These are phyloP conservation scores for Prionailurus bengalensis DNA, from an alignment of 2,113 vertebrate species.

Conservation along the genomic window DNA sequence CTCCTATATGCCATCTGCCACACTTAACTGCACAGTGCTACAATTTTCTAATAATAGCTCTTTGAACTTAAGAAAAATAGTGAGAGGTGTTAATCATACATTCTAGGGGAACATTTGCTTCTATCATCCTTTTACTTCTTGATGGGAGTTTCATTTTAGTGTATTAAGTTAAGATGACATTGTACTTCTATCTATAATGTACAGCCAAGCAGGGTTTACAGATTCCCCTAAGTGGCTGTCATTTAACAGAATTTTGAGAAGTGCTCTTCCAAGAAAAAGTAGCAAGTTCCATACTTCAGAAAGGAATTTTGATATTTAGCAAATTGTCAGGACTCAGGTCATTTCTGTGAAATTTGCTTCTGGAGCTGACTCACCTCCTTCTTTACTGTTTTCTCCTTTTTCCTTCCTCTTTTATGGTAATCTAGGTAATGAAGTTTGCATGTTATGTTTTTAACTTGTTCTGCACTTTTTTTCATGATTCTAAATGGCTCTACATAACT, in stretches of 20 bases:
- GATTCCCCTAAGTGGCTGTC: not conserved
- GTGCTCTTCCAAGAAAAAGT: not conserved
- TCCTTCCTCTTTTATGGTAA: not conserved
- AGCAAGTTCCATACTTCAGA: not conserved
- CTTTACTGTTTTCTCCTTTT: not conserved
- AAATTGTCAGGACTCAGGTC: not conserved
- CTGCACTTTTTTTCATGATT: not conserved
- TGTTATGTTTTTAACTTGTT: not conserved
- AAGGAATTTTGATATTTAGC: constrained; percentile 28
- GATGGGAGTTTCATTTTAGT: constrained; percentile 67
- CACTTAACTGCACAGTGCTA: constrained; percentile 82
- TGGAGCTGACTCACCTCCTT: not conserved
- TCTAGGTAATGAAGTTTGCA: not conserved
- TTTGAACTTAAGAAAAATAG: constrained; percentile 84
- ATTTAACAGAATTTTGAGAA: constrained; percentile 23
- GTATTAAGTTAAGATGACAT: constrained; percentile 54
- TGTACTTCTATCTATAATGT: constrained; percentile 38
- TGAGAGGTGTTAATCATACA: constrained; percentile 69
- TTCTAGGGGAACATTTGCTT: constrained; percentile 62
- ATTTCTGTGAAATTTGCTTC: not conserved
- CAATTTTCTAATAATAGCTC: constrained; percentile 89
- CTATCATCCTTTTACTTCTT: constrained; percentile 48
- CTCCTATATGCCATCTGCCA: constrained; percentile 94
- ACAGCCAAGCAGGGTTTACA: constrained; percentile 33
- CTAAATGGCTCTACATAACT: not conserved